Percentiles rank a stretch among this genome's conserved stretches.
Evolutionary conservation across 2,888 invertebrate genomes (phyloP).

Genomic region (Pammene fasciana): DNA sequence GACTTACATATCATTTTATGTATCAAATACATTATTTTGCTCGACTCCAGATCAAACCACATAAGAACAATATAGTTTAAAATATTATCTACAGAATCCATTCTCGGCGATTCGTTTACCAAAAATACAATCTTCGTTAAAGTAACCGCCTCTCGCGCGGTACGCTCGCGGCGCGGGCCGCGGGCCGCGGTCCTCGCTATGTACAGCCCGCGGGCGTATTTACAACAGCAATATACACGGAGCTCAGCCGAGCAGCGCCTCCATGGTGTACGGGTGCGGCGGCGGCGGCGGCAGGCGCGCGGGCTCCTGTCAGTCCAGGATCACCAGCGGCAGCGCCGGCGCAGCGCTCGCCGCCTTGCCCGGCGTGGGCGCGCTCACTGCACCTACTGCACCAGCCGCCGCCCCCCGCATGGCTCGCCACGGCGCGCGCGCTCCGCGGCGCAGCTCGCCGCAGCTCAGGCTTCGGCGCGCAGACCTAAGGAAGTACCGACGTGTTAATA

Average conservation of each 20-base stretch:
- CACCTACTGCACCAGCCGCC: conserved; percentile 86
- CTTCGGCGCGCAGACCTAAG: conserved; percentile 92
- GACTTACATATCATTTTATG: conserved; percentile 84
- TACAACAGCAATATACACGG: conserved; percentile 68
- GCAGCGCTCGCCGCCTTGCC: conserved; percentile 46
- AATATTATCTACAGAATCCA: conserved; percentile 83
- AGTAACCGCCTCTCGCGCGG: conserved; percentile 46
- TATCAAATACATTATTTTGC: conserved; percentile 83
- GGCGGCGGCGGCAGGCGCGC: conserved; percentile 71
- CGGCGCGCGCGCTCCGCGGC: conserved; percentile 74
- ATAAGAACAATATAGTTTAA: conserved; percentile 82
- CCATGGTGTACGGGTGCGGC: conserved; percentile 86
- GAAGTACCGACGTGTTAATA: conserved; percentile 6
- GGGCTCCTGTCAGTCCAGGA: conserved; percentile 87
- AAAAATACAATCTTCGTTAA: conserved; percentile 79
- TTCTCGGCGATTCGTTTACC: conserved; percentile 81
- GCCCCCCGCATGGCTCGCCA: conserved; percentile 46
- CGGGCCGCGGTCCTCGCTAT: conserved; percentile 40
- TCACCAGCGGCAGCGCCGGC: conserved; percentile 86
- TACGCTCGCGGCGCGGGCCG: conserved; percentile 37
- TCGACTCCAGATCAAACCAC: conserved; percentile 83
- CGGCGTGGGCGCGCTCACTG: conserved; percentile 29
- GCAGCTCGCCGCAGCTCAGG: conserved; percentile 89
- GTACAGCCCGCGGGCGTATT: conserved; percentile 54
- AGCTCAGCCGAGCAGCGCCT: conserved; percentile 84